phyloP scores from a whole-genome alignment of 2,797 vertebrate species.

The Cynodonichthys magdalenae region DNA sequence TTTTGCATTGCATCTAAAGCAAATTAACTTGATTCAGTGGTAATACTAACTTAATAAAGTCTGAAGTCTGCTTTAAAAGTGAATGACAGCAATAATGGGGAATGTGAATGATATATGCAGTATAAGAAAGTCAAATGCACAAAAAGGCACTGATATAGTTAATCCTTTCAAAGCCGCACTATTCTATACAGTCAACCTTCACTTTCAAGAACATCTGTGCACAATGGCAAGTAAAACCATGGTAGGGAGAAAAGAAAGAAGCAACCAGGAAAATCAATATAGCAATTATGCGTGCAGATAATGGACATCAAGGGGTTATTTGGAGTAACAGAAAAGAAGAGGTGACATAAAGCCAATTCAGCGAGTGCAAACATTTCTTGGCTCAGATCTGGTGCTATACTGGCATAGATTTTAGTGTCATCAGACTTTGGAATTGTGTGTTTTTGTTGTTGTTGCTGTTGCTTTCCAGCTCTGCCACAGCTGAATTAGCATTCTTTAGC shows the following conservation, averaged over 20 bases:
- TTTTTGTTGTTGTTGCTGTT: neutral
- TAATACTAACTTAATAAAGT: neutral
- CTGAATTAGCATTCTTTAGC: slow-evolving; percentile 59
- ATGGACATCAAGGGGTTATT: slow-evolving; percentile 81
- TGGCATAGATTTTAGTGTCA: slow-evolving; percentile 75
- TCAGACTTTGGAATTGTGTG: slow-evolving; percentile 23
- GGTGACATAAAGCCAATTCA: slow-evolving; percentile 79
- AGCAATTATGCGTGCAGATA: slow-evolving; percentile 82
- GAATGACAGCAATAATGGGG: neutral
- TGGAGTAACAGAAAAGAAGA: slow-evolving; percentile 70
- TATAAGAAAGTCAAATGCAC: slow-evolving; percentile 14
- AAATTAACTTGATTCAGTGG: neutral
- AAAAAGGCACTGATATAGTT: slow-evolving; percentile 28
- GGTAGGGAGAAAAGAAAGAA: slow-evolving; percentile 69
- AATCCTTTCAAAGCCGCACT: slow-evolving; percentile 46
- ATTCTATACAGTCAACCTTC: slow-evolving; percentile 67
- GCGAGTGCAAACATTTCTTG: slow-evolving; percentile 74
- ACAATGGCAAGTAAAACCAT: slow-evolving; percentile 63
- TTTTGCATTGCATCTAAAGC: neutral
- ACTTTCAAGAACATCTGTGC: slow-evolving; percentile 66
- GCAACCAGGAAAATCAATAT: slow-evolving; percentile 76
- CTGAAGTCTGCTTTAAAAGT: slow-evolving; percentile 7
- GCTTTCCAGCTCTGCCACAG: slow-evolving; percentile 39
- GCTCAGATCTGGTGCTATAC: slow-evolving; percentile 55
- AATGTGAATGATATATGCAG: slow-evolving; percentile 4